Evolutionary conservation across 2,113 vertebrate species (phyloP), one percentile per base, ranked within the genome.

Genomic region (Synodontis membranacea): DNA sequence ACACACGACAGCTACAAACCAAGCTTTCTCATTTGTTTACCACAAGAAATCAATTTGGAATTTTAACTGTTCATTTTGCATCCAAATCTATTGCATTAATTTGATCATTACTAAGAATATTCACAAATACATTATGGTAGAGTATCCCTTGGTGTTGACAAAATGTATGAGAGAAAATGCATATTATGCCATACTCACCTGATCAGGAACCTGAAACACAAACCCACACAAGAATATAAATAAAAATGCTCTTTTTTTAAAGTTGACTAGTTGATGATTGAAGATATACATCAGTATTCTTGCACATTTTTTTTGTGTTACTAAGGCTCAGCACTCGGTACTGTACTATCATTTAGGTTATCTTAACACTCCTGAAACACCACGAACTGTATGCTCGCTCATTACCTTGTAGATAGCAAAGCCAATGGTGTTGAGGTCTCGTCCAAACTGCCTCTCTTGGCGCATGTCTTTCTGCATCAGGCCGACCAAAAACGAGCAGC

Each of bases 401-500:
- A 7, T 72, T 52, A 94, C 94, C 93, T 92, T 23, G 56, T 94
- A 95, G 44, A 95, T 89, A 42, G 92, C 88, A 12, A 92, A 95
- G 0, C 94, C 93, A 4, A 94, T 93, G 80, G 90, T 92, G 91
- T 93, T 92, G 37, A 94, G 88, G 79, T 94, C 92, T 5, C 91
- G 89, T 60, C 94, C 93, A 2, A 92, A 92, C 11, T 88, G 88
- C 9, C 76, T 89, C 84, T 93, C 92, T 25, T 79, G 89, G 54
- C 94, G 93, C n/a, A 84, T 78, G 5, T 95, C 92, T 81, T 89
- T 94, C 89, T 95, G 94, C 92, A 95, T 94, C 21, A 95, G 91
- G 9, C 94, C 94, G 1, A 95, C 88, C 37, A 95, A 85, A 10
- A 92, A 84, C 0, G 91, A 93, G 87, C 94, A 94, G 46, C 93